Evolutionary conservation across 2,888 invertebrate genomes (phyloP), one percentile per base, ranked within the genome.

Genomic region (Poecilobothrus nobilitatus): DNA sequence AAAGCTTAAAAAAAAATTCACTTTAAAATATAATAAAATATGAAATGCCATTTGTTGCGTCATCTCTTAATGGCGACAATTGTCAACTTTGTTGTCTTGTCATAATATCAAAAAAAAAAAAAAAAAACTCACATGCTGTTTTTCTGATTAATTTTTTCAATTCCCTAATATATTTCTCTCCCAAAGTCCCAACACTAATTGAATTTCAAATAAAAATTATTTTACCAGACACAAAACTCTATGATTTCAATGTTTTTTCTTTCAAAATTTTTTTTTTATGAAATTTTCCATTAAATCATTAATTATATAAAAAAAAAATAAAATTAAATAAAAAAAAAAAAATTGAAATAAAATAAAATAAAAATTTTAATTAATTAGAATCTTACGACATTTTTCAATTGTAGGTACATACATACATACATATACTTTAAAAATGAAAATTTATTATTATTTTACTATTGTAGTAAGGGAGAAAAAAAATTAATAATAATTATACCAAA

Each of bases 341-440:
- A 27, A 27, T 27, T 27, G 27, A 27, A 27, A 27, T 27, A 27
- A 27, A 27, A 27, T 27, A 27, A 27, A 27, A 27, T 27, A 27
- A n/a, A n/a, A n/a, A n/a, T n/a, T 44, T 18, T 53, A 53, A 53
- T 53, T 18, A 53, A 53, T 53, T 53, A 53, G 18, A 12, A 18
- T 53, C 53, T 53, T 53, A n/a, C 53, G 53, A 53, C 53, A 53
- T 53, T 53, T 27, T 53, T 53, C 53, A 53, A 53, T 53, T 53
- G 53, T 18, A 53, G 1, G 2, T 10, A 37, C 37, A 8, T 5
- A 3, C 2, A 37, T 18, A 53, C 2, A 2, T 10, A 37, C 37
- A 8, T 5, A 3, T 10, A 37, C 15, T 53, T 53, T 53, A 37
- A 53, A 53, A 53, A 41, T 5, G 7, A 8, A 41, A 41, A 12